Conservation (phyloP, 2,113 vertebrate genomes). For the Phylloscopus trochiloides region DNA sequence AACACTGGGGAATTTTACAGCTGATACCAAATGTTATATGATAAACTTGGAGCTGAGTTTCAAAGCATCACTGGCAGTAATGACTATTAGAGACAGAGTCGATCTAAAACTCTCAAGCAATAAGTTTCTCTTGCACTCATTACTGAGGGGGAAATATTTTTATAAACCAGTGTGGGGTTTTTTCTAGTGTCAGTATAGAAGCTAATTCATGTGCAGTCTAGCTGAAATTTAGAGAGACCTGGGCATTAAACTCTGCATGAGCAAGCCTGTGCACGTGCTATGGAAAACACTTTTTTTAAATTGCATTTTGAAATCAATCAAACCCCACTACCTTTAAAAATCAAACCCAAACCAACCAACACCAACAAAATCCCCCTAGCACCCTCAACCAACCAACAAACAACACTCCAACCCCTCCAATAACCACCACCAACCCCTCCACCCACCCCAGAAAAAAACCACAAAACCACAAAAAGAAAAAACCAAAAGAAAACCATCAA, state of each 20-base stretch:
- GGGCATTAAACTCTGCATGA: neutral
- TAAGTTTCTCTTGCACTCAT: neutral
- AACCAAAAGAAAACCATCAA: neutral
- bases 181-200: neutral
- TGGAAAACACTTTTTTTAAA: neutral
- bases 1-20: neutral
- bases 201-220: neutral
- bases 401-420: accelerated
- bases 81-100: neutral
- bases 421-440: accelerated
- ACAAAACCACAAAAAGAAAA: neutral
- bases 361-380: neutral
- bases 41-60: neutral
- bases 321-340: neutral
- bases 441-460: too few species aligned
- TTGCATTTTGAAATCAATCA: neutral
- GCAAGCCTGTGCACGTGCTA: neutral
- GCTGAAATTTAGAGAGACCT: neutral
- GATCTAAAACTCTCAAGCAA: neutral
- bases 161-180: neutral
- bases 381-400: too few species aligned
- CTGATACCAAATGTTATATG: neutral
- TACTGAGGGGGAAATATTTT: neutral
- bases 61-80: neutral
- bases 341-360: neutral